Conservation (phyloP, 2,113 vertebrate species). For the Furnarius figulus region DNA sequence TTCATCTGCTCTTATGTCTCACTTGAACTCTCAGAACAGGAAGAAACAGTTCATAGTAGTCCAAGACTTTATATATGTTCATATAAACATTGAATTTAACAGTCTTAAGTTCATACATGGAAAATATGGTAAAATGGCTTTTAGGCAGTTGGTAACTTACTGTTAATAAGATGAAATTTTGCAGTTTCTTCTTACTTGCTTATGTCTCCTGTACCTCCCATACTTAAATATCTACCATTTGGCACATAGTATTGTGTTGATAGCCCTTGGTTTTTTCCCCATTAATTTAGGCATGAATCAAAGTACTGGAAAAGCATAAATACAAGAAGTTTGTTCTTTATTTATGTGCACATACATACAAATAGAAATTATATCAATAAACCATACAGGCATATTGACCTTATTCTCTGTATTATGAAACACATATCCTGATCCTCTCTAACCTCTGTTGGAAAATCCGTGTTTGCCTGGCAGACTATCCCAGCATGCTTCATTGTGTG, state of each 20-base stretch:
- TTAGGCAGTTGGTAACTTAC: background rate
- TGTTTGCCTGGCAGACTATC: background rate
- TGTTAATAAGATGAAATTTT: background rate
- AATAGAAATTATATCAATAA: background rate
- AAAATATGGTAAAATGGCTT: background rate
- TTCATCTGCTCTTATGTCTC: background rate
- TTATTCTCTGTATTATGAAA: background rate
- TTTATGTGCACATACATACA: background rate
- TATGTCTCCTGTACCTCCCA: background rate
- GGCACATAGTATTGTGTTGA: background rate
- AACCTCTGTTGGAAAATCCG: background rate
- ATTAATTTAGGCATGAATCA: background rate
- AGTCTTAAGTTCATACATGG: background rate
- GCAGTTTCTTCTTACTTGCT: background rate
- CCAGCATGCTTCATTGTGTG: background rate
- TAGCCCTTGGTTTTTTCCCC: background rate
- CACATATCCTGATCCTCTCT: background rate
- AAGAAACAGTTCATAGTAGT: background rate
- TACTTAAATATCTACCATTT: background rate
- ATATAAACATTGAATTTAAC: background rate
- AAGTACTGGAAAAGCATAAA: background rate
- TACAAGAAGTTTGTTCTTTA: background rate
- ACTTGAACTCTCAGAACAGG: background rate
- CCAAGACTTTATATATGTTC: background rate
- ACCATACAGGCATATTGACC: background rate